Evolutionary conservation across 2,888 invertebrate species (phyloP).

Genomic region (Polydrusus cervinus): DNA sequence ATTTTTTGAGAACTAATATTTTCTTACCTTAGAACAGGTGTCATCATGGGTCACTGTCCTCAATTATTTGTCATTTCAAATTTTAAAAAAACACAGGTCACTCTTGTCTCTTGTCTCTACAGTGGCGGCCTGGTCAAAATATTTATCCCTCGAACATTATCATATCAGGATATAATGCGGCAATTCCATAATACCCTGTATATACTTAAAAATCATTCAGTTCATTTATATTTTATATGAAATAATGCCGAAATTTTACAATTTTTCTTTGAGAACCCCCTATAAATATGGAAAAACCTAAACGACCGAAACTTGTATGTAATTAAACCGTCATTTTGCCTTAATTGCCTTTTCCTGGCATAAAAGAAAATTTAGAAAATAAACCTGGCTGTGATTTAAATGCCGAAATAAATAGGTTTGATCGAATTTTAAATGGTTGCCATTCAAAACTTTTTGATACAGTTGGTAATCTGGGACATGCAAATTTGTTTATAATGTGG

Average conservation of each 20-base stretch:
- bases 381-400: conserved; percentile 35
- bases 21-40: too few relatives aligned
- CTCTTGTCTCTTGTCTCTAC: too few relatives aligned
- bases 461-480: conserved; percentile 36
- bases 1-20: too few relatives aligned
- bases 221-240: too few relatives aligned
- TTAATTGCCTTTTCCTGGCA: conserved; percentile 46
- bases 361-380: conserved; percentile 49
- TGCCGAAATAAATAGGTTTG: conserved; percentile 47
- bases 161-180: too few relatives aligned
- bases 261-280: not conserved
- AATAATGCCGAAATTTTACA: not conserved
- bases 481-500: conserved; percentile 38
- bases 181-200: too few relatives aligned
- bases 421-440: conserved; percentile 50
- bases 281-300: conserved; percentile 15
- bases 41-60: too few relatives aligned
- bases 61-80: too few relatives aligned
- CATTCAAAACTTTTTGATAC: conserved; percentile 47
- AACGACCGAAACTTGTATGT: conserved; percentile 20
- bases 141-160: too few relatives aligned
- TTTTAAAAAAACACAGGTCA: too few relatives aligned
- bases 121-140: too few relatives aligned
- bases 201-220: too few relatives aligned
- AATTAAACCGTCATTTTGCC: conserved; percentile 48